Conservation (phyloP, 2,888 invertebrate species). For the Erebia ligea region DNA sequence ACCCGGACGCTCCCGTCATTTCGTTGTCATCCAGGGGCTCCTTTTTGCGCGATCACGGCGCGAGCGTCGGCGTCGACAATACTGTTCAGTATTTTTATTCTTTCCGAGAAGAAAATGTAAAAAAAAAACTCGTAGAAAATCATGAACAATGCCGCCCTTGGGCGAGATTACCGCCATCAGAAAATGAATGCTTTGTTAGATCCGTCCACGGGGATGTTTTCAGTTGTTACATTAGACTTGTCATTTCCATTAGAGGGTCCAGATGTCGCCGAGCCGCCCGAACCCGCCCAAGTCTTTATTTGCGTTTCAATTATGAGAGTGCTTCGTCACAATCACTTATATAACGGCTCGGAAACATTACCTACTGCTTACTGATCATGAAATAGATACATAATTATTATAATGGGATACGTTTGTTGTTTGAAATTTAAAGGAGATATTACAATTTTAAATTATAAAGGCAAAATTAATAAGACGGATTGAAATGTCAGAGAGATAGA, state of each 20-base stretch:
- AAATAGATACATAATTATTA: conserved; percentile 13
- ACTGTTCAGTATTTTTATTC: conserved; percentile 79
- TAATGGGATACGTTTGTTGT: conserved; percentile 1
- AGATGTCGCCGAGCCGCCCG: conserved; percentile 55
- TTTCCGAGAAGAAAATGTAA: conserved; percentile 74
- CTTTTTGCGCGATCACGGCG: conserved; percentile 77
- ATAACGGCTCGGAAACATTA: conserved; percentile 27
- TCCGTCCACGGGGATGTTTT: conserved; percentile 72
- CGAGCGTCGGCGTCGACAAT: conserved; percentile 78
- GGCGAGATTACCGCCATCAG: conserved; percentile 82
- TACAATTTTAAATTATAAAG: not conserved
- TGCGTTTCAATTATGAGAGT: conserved; percentile 62
- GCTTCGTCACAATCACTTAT: conserved; percentile 40
- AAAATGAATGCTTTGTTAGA: conserved; percentile 82
- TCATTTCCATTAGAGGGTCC: conserved; percentile 71
- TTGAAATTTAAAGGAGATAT: not conserved
- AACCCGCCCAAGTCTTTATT: conserved; percentile 55
- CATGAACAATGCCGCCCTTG: conserved; percentile 80
- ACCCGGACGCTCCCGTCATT: conserved; percentile 78
- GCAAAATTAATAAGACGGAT: too few species aligned
- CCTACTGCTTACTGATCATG: conserved; percentile 24
- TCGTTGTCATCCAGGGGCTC: conserved; percentile 79
- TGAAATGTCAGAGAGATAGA: not conserved
- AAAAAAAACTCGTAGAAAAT: conserved; percentile 70
- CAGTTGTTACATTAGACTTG: conserved; percentile 79